Base-by-base conservation (phyloP, 2,113 vertebrate species). In the Hypomesus transpacificus region DNA sequence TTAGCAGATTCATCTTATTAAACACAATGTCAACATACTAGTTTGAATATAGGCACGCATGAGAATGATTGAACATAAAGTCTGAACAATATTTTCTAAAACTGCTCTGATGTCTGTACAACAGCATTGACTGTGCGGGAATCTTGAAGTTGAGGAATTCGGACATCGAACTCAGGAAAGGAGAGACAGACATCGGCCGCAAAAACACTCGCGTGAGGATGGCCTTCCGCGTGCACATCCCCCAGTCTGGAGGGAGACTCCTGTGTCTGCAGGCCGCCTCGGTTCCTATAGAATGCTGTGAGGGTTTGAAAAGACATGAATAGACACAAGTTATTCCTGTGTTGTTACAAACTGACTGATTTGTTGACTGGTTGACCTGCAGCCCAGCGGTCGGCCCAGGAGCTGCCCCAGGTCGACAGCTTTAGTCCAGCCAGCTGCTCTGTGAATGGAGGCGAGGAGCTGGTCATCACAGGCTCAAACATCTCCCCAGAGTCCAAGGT, bases 91-190 rank as follows among this genome's bases (percentile, higher is more conserved):
- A 46, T 46, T 46, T 46, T 5, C 5, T 46, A 13, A 46, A 46
- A 46, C 9, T 46, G 39, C 9, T 9, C 20, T 26, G 9, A 24
- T 24, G 73, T 66, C 62, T 77, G 64, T 77, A 0, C 66, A 66
- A 22, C 82, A 98, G 97, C 87, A 97, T 98, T 13, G 96, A 98
- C 82, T 98, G 97, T 75, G 96, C 96, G 46, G 97, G 97, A 70
- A 98, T 98, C 87, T 81, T 98, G 86, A 98, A 98, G 83, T 93
- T 98, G 64, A 94, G 97, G 18, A 98, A 98, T 78, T 96, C 96
- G n/a, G 97, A 98, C 88, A 98, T 98, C 69, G 97, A 98, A 89
- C 92, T 98, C 69, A 94, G 95, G 78, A 97, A 97, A 75, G 96
- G 96, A 21, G 97, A 98, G 87, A 95, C 95, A 0, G 95, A 98